These are phyloP conservation scores for Doryteuthis pealeii DNA, from an alignment of 1,140 invertebrate species.

Conservation along the genomic window DNA sequence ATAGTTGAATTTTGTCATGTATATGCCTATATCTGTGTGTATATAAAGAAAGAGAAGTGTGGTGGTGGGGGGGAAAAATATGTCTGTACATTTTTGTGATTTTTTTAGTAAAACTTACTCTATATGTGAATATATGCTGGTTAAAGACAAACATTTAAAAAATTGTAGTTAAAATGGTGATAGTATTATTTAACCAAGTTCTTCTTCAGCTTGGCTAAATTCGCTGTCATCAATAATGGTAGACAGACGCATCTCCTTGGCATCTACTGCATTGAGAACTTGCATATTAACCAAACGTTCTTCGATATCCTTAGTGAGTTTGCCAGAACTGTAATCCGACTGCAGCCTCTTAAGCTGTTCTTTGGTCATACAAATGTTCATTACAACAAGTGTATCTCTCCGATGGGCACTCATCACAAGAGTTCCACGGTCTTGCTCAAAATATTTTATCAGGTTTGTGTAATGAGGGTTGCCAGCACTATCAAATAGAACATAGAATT, in stretches of 20 bases:
- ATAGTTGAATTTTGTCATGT: too few species aligned
- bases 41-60: too few species aligned
- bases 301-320: slow-evolving; percentile 32
- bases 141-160: too few species aligned
- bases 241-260: slow-evolving; percentile 28
- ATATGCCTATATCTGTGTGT: too few species aligned
- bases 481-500: slow-evolving; percentile 34
- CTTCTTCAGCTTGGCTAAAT: slow-evolving; percentile 32
- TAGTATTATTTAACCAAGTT: slow-evolving; percentile 20
- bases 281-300: slow-evolving; percentile 27
- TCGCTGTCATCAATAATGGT: slow-evolving; percentile 38
- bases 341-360: slow-evolving; percentile 34
- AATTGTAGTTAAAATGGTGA: too few species aligned
- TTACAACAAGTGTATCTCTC: slow-evolving; percentile 27
- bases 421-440: slow-evolving; percentile 47
- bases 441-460: slow-evolving; percentile 43
- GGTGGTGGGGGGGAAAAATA: too few species aligned
- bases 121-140: too few species aligned
- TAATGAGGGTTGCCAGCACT: slow-evolving; percentile 23
- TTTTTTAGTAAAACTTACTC: too few species aligned
- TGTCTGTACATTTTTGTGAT: too few species aligned
- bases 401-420: slow-evolving; percentile 37
- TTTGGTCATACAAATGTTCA: slow-evolving; percentile 42
- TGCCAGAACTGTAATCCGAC: slow-evolving; percentile 31
- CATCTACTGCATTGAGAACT: slow-evolving; percentile 28